These are phyloP conservation scores for Himalopsyche phryganea DNA, from an alignment of 1,140 invertebrate genomes.

Conservation along the genomic window DNA sequence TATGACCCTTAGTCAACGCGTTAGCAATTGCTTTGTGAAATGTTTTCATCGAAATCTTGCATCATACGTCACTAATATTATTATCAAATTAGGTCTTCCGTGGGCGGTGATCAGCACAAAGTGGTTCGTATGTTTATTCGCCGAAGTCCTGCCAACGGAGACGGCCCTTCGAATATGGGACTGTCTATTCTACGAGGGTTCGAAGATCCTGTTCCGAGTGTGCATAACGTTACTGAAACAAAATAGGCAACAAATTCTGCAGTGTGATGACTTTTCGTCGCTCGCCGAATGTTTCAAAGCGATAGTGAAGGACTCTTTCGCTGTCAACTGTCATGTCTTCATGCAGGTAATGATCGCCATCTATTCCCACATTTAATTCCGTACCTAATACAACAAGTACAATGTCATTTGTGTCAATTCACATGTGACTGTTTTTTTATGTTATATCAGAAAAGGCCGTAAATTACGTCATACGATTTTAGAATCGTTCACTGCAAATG, in stretches of 20 bases:
- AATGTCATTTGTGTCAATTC: no score
- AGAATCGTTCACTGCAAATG: no score
- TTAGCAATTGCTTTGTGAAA: no score
- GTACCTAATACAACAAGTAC: no score
- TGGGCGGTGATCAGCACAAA: constrained; percentile 88
- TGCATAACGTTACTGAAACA: constrained; percentile 76
- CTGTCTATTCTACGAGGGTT: constrained; percentile 90
- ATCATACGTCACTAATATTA: no score
- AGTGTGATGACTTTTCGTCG: constrained; percentile 70
- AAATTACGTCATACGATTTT: no score
- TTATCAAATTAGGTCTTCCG: constrained; percentile 68
- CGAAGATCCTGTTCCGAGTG: constrained; percentile 81
- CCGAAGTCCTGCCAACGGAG: constrained; percentile 87
- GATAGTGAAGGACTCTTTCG: constrained; percentile 68
- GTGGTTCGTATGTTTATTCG: constrained; percentile 92
- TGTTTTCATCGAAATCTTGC: no score
- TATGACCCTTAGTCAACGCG: no score
- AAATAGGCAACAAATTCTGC: constrained; percentile 66
- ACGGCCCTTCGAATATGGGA: constrained; percentile 92
- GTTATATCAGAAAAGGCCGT: no score
- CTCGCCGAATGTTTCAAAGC: constrained; percentile 74
- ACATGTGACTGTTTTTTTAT: no score
- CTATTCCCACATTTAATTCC: no score
- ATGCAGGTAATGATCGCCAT: constrained; percentile 74
- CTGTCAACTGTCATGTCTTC: constrained; percentile 78